Evolutionary conservation across 2,113 vertebrate species (phyloP), one percentile per base, ranked within the genome.

Genomic region (Heterotis niloticus): DNA sequence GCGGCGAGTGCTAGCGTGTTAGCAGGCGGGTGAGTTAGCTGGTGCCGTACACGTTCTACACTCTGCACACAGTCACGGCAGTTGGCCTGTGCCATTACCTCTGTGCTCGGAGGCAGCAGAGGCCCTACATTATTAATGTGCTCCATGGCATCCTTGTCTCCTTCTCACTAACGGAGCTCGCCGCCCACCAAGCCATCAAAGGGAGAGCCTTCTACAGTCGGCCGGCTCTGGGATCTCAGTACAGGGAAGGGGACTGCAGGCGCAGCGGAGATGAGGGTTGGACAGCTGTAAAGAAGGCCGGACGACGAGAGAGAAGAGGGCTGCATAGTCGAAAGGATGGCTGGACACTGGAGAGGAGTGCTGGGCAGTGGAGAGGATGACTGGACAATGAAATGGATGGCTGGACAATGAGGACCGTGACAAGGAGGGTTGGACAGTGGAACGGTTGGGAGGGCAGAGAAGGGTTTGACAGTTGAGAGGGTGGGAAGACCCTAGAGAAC

Each of bases 121-220:
- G 91, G 89, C 90, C 88, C 90, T 93, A 90, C 92, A 93, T 93
- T 93, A 93, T 93, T 93, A 93, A 93, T 93, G 91, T 91, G 91
- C 88, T 89, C 91, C 91, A 87, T 89, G 90, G 90, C 90, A 88
- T 92, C 91, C 91, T 90, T 88, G 89, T 89, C 90, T 92, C 91
- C 91, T 91, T 91, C 87, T 88, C 89, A 88, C 90, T 90, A 88
- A 86, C 91, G 91, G 91, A 90, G 90, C 92, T 91, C 90, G 91
- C 90, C 90, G 90, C 89, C 90, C 90, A 88, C 91, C 92, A 10
- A 91, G 91, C 89, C 90, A 89, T 91, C 90, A 90, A 83, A 88
- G 84, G 83, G 88, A 20, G 1, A 1, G n/a, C 71, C 23, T 74
- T 28, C 23, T 51, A 13, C 54, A 28, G 59, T 57, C 71, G n/a